phyloP scores from a whole-genome alignment of 1,140 invertebrate genomes.

The Caenorhabditis tropicalis region DNA sequence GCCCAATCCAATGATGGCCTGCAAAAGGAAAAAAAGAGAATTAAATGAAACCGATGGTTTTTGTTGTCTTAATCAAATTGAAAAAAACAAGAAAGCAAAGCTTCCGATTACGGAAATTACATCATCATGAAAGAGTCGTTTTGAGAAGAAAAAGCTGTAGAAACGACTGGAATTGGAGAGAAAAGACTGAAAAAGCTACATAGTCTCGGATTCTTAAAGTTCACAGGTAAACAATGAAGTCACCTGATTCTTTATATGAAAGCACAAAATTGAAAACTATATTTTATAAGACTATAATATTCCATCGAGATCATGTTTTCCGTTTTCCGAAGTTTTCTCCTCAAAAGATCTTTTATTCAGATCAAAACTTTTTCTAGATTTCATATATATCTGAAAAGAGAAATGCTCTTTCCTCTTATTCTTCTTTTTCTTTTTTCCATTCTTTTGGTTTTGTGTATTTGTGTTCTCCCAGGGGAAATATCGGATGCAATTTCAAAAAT shows the following conservation, averaged over 20 bases:
- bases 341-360: neutral
- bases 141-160: neutral
- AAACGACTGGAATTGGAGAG: neutral
- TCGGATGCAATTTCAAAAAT: slow-evolving; percentile 42
- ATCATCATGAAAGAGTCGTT: neutral
- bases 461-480: slow-evolving; percentile 16
- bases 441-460: neutral
- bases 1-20: slow-evolving; percentile 58
- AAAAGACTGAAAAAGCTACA: neutral
- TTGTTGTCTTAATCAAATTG: neutral
- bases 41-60: neutral
- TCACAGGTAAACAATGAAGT: too few species aligned
- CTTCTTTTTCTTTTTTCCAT: neutral
- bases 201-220: too few species aligned
- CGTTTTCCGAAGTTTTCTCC: too few species aligned
- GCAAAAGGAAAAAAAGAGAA: slow-evolving; percentile 28
- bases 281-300: too few species aligned
- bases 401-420: neutral
- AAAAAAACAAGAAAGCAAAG: neutral
- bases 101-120: slow-evolving; percentile 34
- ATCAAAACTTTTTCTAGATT: neutral
- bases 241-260: too few species aligned
- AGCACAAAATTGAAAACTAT: too few species aligned
- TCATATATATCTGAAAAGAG: neutral
- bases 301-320: too few species aligned